Percentiles rank a stretch among this genome's conserved stretches.
phyloP scores from a whole-genome alignment of 2,113 vertebrate species.

The Hippocampus guttulatus region DNA sequence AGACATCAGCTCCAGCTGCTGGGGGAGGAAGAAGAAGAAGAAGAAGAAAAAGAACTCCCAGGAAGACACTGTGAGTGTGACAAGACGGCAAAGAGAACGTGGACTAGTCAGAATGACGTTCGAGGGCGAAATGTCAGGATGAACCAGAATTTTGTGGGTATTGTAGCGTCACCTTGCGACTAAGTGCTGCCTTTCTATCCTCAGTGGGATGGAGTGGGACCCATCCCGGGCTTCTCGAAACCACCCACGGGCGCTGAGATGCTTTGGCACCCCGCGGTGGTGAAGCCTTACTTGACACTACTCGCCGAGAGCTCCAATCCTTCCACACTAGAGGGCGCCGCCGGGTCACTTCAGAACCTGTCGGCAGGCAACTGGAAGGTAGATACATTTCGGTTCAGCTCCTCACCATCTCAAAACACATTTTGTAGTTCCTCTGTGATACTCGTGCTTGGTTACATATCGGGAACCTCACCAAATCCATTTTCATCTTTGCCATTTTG shows the following conservation, averaged over 20 bases:
- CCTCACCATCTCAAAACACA: no score
- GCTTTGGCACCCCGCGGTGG: conserved; percentile 95
- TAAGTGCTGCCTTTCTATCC: conserved; percentile 26
- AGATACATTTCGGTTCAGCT: conserved; percentile 71
- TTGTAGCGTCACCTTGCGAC: neutral
- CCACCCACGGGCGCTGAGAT: conserved; percentile 94
- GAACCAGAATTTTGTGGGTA: neutral
- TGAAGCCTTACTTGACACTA: conserved; percentile 93
- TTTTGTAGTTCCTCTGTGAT: no score
- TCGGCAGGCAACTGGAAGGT: conserved; percentile 99
- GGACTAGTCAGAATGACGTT: no score
- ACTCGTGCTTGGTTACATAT: no score
- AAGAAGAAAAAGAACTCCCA: conserved; percentile 88
- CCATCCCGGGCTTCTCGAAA: conserved; percentile 93
- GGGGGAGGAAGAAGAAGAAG: conserved; percentile 96
- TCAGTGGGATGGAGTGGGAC: conserved; percentile 97
- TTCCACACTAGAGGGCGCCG: conserved; percentile 93
- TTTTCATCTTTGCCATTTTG: neutral
- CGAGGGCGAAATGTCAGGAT: no score
- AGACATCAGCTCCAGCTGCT: conserved; percentile 90
- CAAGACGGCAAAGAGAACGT: neutral
- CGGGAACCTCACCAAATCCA: no score
- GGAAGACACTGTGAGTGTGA: conserved; percentile 83
- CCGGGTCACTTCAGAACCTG: conserved; percentile 94
- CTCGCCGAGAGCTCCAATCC: conserved; percentile 97